These are phyloP conservation scores for Drosophila kanekoi DNA, from an alignment of 2,888 invertebrate species.

Conservation along the genomic window DNA sequence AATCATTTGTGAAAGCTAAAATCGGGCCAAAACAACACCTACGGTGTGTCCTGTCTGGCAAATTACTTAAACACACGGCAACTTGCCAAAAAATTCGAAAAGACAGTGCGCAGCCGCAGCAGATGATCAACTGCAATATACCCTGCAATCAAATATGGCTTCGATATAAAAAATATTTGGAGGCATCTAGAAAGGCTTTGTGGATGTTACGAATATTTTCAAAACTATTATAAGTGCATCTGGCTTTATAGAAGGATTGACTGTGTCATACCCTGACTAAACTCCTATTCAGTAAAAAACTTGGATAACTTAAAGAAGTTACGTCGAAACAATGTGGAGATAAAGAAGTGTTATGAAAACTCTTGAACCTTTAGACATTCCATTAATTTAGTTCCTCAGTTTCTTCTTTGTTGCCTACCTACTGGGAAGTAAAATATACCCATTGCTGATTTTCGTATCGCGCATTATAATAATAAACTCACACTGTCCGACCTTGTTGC, in stretches of 20 bases:
- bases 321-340: too few relatives aligned
- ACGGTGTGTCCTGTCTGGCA: constrained; percentile 63
- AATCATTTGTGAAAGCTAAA: constrained; percentile 83
- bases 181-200: not conserved
- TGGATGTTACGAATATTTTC: too few relatives aligned
- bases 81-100: constrained; percentile 44
- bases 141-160: constrained; percentile 5
- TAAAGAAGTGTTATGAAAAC: too few relatives aligned
- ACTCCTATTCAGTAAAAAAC: too few relatives aligned
- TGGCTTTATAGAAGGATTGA: too few relatives aligned
- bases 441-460: constrained; percentile 3
- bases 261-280: too few relatives aligned
- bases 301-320: too few relatives aligned
- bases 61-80: constrained; percentile 76
- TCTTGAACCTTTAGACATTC: too few relatives aligned
- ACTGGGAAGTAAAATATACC: constrained; percentile 37
- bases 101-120: not conserved
- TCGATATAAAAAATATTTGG: not conserved
- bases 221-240: too few relatives aligned
- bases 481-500: constrained; percentile 62
- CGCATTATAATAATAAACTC: constrained; percentile 67
- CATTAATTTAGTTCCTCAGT: too few relatives aligned
- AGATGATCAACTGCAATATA: constrained; percentile 5
- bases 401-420: not conserved
- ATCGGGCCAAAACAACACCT: constrained; percentile 58